Evolutionary conservation across 2,113 vertebrate genomes (phyloP), one percentile per base, ranked within the genome.

Genomic region (Panurus biarmicus): DNA sequence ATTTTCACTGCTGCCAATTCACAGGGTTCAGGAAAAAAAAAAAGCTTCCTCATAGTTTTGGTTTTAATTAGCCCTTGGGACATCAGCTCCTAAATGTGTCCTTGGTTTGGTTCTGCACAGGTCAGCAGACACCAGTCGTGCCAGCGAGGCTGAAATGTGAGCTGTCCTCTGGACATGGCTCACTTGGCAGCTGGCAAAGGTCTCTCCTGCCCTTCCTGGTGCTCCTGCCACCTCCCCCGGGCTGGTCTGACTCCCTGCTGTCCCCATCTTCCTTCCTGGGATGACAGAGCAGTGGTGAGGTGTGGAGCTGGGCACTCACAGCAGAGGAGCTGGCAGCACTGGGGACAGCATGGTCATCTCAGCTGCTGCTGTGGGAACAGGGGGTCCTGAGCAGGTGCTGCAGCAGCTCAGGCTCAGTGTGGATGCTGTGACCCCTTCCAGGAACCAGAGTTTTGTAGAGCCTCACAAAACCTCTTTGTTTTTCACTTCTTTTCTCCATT

Each of bases 311-410:
- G 40, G 70, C 25, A 9, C n/a, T 36, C n/a, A 5, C 0, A 10
- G 42, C 61, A 2, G 10, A 56, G 57, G 66, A 56, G 40, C 42
- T 38, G 61, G 47, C 16, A 4, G 42, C 4, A 4, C 47, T 76
- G n/a, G 64, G 38, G 89, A 23, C 24, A 26, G 7, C 50, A 47
- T 3, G 4, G 6, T 16, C 14, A 0, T 47, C 22, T 56, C 17
- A 2, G 29, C 31, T 86, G 36, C 0, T 8, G 35, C 42, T 51
- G 21, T 7, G 17, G 24, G 80, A 64, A 12, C 3, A 0, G 6
- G 8, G 31, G n/a, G 25, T 12, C 5, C 44, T 45, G 19, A 57
- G 24, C 11, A 60, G 60, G 29, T 12, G 62, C 76, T 48, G 47
- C 61, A 66, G 66, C n/a, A 61, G 54, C 50, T 62, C 81, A 23